phyloP scores from a whole-genome alignment of 1,140 invertebrate species.

The Leptinotarsa defecta region DNA sequence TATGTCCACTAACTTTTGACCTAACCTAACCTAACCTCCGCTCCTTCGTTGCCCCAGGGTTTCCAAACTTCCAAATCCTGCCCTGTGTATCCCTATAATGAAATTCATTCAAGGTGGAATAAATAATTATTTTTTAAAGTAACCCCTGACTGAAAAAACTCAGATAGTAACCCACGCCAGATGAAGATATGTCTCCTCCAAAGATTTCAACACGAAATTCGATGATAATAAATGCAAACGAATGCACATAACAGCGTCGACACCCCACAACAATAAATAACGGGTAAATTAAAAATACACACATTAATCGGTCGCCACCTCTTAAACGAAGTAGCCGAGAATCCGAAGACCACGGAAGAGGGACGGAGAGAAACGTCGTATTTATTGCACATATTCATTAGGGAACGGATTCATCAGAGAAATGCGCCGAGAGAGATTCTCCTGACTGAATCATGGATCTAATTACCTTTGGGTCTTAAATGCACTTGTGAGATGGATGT shows the following conservation, averaged over 20 bases:
- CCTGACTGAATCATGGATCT: conserved; percentile 36
- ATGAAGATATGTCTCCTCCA: neutral
- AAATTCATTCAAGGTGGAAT: too few relatives aligned
- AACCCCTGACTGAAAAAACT: too few relatives aligned
- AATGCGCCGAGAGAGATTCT: conserved; percentile 25
- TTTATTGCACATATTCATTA: conserved; percentile 49
- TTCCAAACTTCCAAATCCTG: too few relatives aligned
- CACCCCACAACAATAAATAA: conserved; percentile 38
- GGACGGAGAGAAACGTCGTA: conserved; percentile 35
- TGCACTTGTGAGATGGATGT: conserved; percentile 34
- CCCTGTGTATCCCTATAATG: too few relatives aligned
- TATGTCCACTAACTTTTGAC: too few relatives aligned
- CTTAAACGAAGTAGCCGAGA: conserved; percentile 38
- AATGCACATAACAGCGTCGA: conserved; percentile 37
- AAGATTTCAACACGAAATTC: neutral
- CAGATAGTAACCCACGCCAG: neutral
- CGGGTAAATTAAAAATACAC: conserved; percentile 42
- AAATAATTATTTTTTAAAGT: too few relatives aligned
- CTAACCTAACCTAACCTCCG: too few relatives aligned
- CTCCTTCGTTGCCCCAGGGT: too few relatives aligned
- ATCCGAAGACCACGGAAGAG: conserved; percentile 28
- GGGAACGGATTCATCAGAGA: conserved; percentile 42
- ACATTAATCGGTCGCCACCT: conserved; percentile 45
- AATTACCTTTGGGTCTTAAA: conserved; percentile 38
- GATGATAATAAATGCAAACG: conserved; percentile 7